These are phyloP conservation scores for Dorcus hopei DNA, from an alignment of 2,888 invertebrate species.

Conservation along the genomic window DNA sequence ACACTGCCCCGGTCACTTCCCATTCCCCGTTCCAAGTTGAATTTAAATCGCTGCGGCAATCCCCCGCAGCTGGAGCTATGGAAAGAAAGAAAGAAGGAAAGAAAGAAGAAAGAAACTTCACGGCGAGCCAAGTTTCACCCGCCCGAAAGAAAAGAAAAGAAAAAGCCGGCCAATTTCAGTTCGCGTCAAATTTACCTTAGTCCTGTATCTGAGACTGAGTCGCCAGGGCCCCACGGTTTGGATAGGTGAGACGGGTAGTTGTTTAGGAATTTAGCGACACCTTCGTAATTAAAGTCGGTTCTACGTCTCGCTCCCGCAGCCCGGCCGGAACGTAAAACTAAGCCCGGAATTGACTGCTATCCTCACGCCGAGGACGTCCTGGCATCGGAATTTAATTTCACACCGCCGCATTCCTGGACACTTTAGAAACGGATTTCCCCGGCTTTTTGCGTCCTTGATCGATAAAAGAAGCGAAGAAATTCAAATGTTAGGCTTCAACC, in stretches of 20 bases:
- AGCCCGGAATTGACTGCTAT: not conserved
- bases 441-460: slow-evolving; percentile 11
- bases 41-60: not conserved
- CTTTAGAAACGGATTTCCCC: slow-evolving; percentile 4
- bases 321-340: too few species aligned
- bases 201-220: not conserved
- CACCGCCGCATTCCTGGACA: slow-evolving; percentile 34
- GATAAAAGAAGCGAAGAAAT: not conserved
- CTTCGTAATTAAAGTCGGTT: not conserved
- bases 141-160: not conserved
- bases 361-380: slow-evolving; percentile 23
- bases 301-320: too few species aligned
- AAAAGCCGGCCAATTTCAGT: slow-evolving; percentile 1
- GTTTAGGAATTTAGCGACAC: slow-evolving; percentile 1
- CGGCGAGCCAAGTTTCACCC: not conserved
- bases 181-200: not conserved
- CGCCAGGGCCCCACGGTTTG: not conserved
- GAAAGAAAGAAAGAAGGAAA: too few species aligned
- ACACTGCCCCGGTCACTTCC: too few species aligned
- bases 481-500: too few species aligned
- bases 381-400: slow-evolving; percentile 42
- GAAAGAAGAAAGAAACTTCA: not conserved
- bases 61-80: not conserved
- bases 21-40: not conserved
- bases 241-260: not conserved